Evolutionary conservation across 2,797 vertebrate genomes (phyloP).

Genomic region (Falco berigora): DNA sequence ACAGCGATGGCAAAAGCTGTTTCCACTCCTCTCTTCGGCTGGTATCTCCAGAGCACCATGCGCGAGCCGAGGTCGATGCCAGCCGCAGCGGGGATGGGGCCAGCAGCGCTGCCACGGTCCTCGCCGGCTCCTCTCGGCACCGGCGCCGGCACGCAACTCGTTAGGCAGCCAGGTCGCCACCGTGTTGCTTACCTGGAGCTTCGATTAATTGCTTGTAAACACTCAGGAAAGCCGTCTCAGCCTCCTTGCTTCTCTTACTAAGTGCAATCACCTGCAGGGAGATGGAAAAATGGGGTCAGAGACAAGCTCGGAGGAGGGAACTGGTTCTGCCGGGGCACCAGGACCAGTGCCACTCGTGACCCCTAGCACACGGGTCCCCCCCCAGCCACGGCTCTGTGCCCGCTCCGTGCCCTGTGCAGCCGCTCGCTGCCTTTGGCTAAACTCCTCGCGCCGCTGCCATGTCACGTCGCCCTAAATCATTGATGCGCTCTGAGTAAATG

Average conservation of each 20-base stretch:
- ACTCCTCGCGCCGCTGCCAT: not conserved
- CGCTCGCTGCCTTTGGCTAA: constrained; percentile 18
- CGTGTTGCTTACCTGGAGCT: constrained; percentile 88
- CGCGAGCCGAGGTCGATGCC: not conserved
- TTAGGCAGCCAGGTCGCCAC: constrained; percentile 27
- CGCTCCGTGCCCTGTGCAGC: not conserved
- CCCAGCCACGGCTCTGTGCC: not conserved
- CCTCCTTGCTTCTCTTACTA: constrained; percentile 96
- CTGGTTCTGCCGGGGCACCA: rapidly evolving
- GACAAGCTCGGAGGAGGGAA: not conserved
- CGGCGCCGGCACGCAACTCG: not conserved
- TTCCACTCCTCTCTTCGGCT: constrained; percentile 31
- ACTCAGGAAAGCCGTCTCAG: constrained; percentile 93
- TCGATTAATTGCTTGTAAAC: constrained; percentile 93
- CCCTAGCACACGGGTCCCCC: rapidly evolving
- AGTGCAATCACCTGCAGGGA: constrained; percentile 92
- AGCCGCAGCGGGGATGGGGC: not conserved
- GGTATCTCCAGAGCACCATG: constrained; percentile 38
- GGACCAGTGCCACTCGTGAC: rapidly evolving
- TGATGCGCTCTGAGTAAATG: constrained; percentile 62
- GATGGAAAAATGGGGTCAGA: not conserved
- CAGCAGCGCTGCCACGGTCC: not conserved
- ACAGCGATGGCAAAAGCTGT: constrained; percentile 53
- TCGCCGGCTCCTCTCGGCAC: not conserved
- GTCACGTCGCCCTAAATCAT: constrained; percentile 29